Percentiles rank a stretch among this genome's conserved stretches.
Conservation (phyloP, 2,113 vertebrate species). For the Nettapus auritus region DNA sequence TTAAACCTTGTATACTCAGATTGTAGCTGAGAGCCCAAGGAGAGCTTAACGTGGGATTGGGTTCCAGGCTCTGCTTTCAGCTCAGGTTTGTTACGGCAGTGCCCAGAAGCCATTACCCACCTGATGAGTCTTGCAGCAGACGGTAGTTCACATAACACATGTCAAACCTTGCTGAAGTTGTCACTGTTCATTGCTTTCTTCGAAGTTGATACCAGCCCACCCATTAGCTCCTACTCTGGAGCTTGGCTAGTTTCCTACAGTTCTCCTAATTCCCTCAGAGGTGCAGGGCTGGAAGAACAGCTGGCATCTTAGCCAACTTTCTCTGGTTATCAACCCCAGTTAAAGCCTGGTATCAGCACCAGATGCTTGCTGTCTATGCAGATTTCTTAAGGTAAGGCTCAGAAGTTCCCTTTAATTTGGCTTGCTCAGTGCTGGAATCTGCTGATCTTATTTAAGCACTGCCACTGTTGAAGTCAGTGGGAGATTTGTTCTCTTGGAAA, state of each 20-base stretch:
- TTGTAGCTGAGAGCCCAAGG: background rate
- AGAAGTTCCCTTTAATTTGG: background rate
- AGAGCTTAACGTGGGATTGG: background rate
- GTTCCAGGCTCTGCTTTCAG: background rate
- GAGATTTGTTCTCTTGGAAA: background rate
- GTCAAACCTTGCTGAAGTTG: background rate
- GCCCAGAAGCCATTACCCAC: background rate
- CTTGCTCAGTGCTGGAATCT: background rate
- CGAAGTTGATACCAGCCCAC: background rate
- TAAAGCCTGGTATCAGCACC: background rate
- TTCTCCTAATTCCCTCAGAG: background rate
- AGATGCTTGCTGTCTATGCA: background rate
- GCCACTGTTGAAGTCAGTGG: background rate
- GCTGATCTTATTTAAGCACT: background rate
- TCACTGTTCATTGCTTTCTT: background rate
- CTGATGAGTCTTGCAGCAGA: background rate
- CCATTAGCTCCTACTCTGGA: background rate
- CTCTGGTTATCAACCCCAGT: background rate
- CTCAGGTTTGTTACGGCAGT: background rate
- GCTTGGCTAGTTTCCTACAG: background rate
- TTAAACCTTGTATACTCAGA: background rate
- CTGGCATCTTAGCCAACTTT: background rate
- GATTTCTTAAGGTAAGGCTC: background rate
- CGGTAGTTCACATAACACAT: accelerated
- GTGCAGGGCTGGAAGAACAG: background rate